Base-by-base conservation (phyloP, 30 jellyfish, hydroid and myxozoan species). In the Cassiopea xamachana region DNA sequence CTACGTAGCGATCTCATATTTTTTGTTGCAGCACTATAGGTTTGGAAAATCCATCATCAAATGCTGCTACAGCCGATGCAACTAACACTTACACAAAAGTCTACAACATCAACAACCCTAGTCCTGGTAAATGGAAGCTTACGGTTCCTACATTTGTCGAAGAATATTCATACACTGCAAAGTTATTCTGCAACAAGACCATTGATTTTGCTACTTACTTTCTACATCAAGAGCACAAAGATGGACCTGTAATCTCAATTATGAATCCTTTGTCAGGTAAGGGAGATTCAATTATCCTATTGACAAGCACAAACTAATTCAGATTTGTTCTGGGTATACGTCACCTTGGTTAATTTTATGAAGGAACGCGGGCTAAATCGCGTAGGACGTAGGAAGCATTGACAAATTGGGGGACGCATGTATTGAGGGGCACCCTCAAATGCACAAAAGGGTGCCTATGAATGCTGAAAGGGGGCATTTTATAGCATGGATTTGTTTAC, bases 221-320 rank as follows among this genome's bases (percentile, higher is more conserved):
- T 73, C 60, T 90, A 60, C 90, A 80, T 49, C 91, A 90, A 90
- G 97, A 90, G 60, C 80, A 69, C 45, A 82, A 68, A 7, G 80
- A 45, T 51, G 64, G 79, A 0, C 91, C 90, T 7, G 83, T 79
- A 43, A 13, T 82, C 48, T 5, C 73, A 64, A 44, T 82, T 19
- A 48, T 91, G 10, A 73, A 86, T 45, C 93, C 93, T 2, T 55
- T 86, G 19, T 16, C 79, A 86, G 93, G 93, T 86, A 73, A 14
- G 2, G 61, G n/a, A 6, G 2, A 67, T 55, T 55, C 64, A 55
- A 27, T 27, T 27, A 27, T 27, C 39, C 39, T 27, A 27, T 27
- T 27, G 39, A 27, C 39, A 27, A 27, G 39, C 39, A 27, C 39
- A 27, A 27, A 27, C 39, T 27, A 27, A 27, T 27, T 27, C 39